These are phyloP conservation scores for Hypena proboscidalis DNA, from an alignment of 2,888 invertebrate genomes.

Conservation along the genomic window DNA sequence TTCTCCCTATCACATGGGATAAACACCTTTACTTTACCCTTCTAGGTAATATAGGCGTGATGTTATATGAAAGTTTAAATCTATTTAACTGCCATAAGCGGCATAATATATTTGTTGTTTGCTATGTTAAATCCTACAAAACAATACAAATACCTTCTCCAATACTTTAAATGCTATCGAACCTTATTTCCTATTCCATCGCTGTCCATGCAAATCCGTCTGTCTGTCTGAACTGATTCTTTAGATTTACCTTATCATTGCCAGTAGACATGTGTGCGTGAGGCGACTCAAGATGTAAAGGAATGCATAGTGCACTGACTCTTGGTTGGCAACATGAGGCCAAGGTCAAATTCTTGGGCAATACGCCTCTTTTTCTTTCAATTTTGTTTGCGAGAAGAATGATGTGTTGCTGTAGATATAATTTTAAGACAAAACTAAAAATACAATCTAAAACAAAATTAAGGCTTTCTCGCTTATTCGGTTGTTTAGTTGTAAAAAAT, in stretches of 20 bases:
- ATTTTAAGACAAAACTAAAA: no score
- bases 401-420: no score
- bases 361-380: no score
- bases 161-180: no score
- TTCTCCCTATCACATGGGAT: no score
- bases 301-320: conserved; percentile 36
- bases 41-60: no score
- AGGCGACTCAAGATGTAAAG: conserved; percentile 17
- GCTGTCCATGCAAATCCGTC: conserved; percentile 32
- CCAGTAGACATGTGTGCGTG: conserved; percentile 31
- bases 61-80: no score
- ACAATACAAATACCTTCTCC: not conserved
- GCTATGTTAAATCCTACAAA: not conserved
- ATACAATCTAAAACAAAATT: no score
- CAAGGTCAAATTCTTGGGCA: conserved; percentile 11
- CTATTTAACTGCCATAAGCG: no score
- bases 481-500: not conserved
- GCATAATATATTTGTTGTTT: no score
- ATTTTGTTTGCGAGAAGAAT: no score
- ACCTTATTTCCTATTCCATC: conserved; percentile 16
- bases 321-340: conserved; percentile 23
- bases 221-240: conserved; percentile 24
- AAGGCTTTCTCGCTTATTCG: not conserved
- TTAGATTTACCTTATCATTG: conserved; percentile 30
- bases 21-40: no score